Conservation (phyloP, 1,140 invertebrate genomes). For the Pogonomyrmex californicus region DNA sequence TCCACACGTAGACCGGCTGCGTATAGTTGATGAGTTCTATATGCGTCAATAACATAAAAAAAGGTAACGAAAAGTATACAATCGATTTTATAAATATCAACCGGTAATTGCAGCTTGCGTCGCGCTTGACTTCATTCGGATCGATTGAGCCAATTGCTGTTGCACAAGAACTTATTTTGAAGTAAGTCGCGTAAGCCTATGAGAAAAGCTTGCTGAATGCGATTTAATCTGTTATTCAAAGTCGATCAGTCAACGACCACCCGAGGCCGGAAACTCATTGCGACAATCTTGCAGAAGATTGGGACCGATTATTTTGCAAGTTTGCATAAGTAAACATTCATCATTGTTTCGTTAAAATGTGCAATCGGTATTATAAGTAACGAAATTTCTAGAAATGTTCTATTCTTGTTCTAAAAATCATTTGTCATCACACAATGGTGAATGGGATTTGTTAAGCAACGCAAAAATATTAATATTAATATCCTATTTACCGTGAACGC, state of each 20-base stretch:
- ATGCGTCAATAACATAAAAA: background rate
- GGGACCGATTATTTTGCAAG: slow-evolving; percentile 37
- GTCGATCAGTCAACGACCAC: background rate
- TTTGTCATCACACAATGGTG: slow-evolving; percentile 17
- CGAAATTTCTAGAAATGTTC: slow-evolving; percentile 16
- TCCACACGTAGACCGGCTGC: slow-evolving; percentile 97
- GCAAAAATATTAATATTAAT: background rate
- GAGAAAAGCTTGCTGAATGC: background rate
- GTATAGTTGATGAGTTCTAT: slow-evolving; percentile 96
- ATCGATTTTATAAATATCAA: background rate
- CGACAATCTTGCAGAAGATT: background rate
- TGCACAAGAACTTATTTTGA: slow-evolving; percentile 22
- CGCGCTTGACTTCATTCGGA: background rate
- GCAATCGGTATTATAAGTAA: background rate
- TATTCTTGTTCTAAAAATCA: background rate
- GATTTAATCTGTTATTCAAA: background rate
- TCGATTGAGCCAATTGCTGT: slow-evolving; percentile 15
- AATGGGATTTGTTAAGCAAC: slow-evolving; percentile 42
- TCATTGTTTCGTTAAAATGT: slow-evolving; percentile 19
- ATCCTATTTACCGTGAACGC: background rate
- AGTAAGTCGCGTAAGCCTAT: background rate
- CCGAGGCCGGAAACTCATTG: slow-evolving; percentile 16
- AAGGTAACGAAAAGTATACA: background rate
- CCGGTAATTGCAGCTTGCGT: background rate
- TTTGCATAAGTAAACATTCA: background rate